Conservation (phyloP, 2,888 invertebrate species). For the Isoperla grammatica region DNA sequence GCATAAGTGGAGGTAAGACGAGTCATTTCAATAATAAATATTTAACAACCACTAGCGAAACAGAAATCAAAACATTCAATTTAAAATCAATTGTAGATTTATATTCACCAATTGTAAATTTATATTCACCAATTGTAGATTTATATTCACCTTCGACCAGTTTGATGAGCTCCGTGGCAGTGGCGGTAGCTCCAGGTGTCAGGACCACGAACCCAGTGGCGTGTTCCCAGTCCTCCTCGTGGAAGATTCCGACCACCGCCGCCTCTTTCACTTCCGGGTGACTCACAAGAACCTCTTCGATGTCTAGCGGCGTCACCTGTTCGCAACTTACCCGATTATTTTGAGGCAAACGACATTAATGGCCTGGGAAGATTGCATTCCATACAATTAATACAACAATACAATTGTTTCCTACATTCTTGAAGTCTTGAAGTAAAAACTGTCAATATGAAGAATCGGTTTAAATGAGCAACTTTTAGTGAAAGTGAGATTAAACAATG, state of each 20-base stretch:
- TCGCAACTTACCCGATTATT: neutral
- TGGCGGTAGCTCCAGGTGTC: neutral
- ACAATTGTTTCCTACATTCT: too few relatives aligned
- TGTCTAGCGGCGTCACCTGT: neutral
- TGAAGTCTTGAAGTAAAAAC: too few relatives aligned
- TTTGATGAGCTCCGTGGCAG: slow-evolving; percentile 12
- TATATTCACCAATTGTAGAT: too few relatives aligned
- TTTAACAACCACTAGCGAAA: too few relatives aligned
- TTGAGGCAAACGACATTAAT: neutral
- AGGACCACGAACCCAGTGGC: slow-evolving; percentile 15
- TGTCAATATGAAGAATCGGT: too few relatives aligned
- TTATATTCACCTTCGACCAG: slow-evolving; percentile 11
- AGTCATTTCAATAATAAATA: too few relatives aligned
- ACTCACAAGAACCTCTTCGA: slow-evolving; percentile 5
- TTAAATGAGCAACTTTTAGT: too few relatives aligned
- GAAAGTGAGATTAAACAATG: too few relatives aligned
- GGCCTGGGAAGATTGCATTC: too few relatives aligned
- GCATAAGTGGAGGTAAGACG: too few relatives aligned
- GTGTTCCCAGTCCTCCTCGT: slow-evolving; percentile 20
- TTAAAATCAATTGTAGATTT: too few relatives aligned
- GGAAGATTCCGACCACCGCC: slow-evolving; percentile 9
- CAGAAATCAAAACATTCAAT: neutral
- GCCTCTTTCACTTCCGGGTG: slow-evolving; percentile 17
- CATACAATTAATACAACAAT: too few relatives aligned
- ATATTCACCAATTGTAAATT: neutral